Percentiles rank a stretch among this genome's conserved stretches.
phyloP scores from a whole-genome alignment of 2,113 vertebrate genomes.

The Dasyprocta punctata region DNA sequence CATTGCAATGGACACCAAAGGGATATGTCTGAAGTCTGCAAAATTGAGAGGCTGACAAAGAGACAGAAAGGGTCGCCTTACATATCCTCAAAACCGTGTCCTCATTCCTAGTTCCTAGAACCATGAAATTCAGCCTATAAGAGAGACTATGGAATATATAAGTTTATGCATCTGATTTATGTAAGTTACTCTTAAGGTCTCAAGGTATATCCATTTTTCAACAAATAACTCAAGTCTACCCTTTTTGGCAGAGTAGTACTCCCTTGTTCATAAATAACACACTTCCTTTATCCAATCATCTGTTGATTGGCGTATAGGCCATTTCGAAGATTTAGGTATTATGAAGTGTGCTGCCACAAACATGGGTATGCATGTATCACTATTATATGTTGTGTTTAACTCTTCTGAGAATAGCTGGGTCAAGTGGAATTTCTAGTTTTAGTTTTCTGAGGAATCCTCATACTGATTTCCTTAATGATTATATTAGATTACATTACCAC shows the following conservation, averaged over 20 bases:
- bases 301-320: background rate
- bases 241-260: background rate
- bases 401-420: background rate
- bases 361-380: background rate
- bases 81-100: background rate
- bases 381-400: background rate
- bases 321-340: background rate
- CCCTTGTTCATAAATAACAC: background rate
- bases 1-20: background rate
- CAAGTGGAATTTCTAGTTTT: background rate
- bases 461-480: background rate
- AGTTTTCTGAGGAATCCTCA: background rate
- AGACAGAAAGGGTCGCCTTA: background rate
- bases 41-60: background rate
- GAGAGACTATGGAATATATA: background rate
- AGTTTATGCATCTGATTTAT: background rate
- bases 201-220: background rate
- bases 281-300: background rate
- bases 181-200: background rate
- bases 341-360: background rate
- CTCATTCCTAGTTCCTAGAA: background rate
- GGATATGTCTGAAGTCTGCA: background rate
- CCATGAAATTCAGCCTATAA: background rate
- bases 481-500: background rate
- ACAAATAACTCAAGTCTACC: background rate